Evolutionary conservation across 2,797 vertebrate species (phyloP), one percentile per base, ranked within the genome.

Genomic region (Syngnathus acus): DNA sequence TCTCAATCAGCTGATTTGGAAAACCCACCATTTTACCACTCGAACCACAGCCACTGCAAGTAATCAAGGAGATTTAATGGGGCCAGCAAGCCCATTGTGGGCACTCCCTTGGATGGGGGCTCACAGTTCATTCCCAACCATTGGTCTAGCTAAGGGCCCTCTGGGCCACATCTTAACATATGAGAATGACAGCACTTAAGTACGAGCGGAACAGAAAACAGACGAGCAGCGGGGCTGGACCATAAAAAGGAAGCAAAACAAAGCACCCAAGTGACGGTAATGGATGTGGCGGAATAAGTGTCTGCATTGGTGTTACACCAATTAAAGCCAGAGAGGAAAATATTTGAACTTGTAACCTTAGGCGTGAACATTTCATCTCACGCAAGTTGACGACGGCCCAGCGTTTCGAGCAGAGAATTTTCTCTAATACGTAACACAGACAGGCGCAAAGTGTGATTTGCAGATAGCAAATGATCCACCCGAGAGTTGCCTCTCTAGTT

Each of bases 1-100:
- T 96, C 95, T 95, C 94, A 93, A 95, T 95, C 93, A 91, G 93
- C 92, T 90, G 87, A 88, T 86, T 93, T 90, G 89, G 92, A 93
- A 93, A 93, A 93, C 90, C 89, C 91, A 90, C 92, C 93, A 90
- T 91, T 92, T 91, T 84, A 69, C 88, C 84, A 87, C 88, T 91
- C 89, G 87, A 78, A 68, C 69, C 70, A 55, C 70, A 86, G 75
- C 78, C 84, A 81, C 85, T 78, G 83, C 80, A 79, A 82, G 87
- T 91, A 91, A 92, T 92, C 89, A 92, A 89, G 81, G 81, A 92
- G 93, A 93, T 93, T 92, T 90, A 93, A 90, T 79, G 90, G 88
- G 89, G 79, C 81, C 78, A 72, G 82, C 86, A 40, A 84, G 89
- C 82, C 78, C 84, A 85, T 80, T 75, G 62, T 37, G 74, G 84